Conservation (phyloP, 2,888 invertebrate species). For the Orchesella flavescens region DNA sequence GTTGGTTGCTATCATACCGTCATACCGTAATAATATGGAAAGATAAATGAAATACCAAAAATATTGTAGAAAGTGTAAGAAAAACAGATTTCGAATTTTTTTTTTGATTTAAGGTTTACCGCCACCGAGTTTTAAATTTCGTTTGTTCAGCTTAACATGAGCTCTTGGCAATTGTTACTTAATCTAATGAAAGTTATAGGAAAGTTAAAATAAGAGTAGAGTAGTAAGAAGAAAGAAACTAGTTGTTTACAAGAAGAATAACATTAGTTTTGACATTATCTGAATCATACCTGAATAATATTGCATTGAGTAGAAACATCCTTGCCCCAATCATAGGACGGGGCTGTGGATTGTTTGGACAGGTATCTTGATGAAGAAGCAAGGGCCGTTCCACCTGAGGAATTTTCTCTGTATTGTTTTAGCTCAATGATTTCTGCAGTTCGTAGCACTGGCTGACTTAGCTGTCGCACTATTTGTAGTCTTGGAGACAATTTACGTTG, state of each 20-base stretch:
- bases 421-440: conserved; percentile 55
- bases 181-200: background rate
- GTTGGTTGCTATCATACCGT: no score
- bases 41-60: no score
- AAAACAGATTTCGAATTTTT: no score
- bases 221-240: background rate
- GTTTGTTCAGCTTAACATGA: no score
- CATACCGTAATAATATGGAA: no score
- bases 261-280: conserved; percentile 1
- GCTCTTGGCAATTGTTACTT: no score
- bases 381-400: conserved; percentile 14
- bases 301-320: conserved; percentile 66
- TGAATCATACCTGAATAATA: conserved; percentile 63
- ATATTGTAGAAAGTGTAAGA: no score
- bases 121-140: no score
- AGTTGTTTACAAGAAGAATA: background rate
- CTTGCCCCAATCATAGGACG: conserved; percentile 59
- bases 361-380: conserved; percentile 25
- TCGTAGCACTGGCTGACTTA: conserved; percentile 56
- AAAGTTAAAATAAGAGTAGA: background rate
- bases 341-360: conserved; percentile 56
- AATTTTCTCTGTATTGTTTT: background rate
- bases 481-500: conserved; percentile 51
- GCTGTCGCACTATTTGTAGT: conserved; percentile 55
- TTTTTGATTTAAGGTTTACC: no score